Percentiles rank a stretch among this genome's conserved stretches.
Evolutionary conservation across 30 jellyfish, hydroid and myxozoan genomes (phyloP).

Genomic region (Hydractinia echinata): DNA sequence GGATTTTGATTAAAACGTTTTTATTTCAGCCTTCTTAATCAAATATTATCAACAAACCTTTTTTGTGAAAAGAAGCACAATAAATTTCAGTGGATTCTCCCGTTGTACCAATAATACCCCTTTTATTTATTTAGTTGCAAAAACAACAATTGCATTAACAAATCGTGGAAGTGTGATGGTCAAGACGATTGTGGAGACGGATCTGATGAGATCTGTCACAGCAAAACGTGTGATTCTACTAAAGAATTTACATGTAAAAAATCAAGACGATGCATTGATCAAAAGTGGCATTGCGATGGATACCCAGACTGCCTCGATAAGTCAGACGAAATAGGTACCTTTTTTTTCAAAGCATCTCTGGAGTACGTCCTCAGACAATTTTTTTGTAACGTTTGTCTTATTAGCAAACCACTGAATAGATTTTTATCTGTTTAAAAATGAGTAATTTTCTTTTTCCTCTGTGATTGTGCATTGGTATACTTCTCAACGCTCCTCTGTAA

Average conservation of each 20-base stretch:
- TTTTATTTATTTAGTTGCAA: constrained; percentile 45
- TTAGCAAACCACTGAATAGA: neutral
- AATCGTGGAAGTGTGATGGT: constrained; percentile 74
- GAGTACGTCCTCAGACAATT: neutral
- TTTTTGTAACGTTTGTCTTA: neutral
- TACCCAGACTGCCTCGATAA: constrained; percentile 84
- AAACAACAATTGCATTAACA: constrained; percentile 69
- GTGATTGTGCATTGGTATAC: too few relatives aligned
- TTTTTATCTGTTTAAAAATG: neutral
- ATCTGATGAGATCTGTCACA: constrained; percentile 80
- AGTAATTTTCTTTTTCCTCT: too few relatives aligned
- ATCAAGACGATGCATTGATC: constrained; percentile 47
- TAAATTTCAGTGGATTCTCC: too few relatives aligned
- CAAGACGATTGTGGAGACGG: constrained; percentile 96
- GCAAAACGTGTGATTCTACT: constrained; percentile 43
- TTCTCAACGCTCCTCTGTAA: too few relatives aligned
- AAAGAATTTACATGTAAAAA: constrained; percentile 58
- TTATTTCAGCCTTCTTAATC: neutral
- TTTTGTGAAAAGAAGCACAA: too few relatives aligned
- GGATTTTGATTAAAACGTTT: neutral
- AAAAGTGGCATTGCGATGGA: constrained; percentile 86
- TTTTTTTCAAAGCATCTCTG: neutral
- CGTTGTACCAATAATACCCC: too few relatives aligned
- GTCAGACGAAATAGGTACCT: constrained; percentile 82
- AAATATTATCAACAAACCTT: too few relatives aligned